Percentiles rank a stretch among this genome's conserved stretches.
Evolutionary conservation across 2,113 vertebrate genomes (phyloP).

Genomic region (chimpanzee (Pan troglodytes)): DNA sequence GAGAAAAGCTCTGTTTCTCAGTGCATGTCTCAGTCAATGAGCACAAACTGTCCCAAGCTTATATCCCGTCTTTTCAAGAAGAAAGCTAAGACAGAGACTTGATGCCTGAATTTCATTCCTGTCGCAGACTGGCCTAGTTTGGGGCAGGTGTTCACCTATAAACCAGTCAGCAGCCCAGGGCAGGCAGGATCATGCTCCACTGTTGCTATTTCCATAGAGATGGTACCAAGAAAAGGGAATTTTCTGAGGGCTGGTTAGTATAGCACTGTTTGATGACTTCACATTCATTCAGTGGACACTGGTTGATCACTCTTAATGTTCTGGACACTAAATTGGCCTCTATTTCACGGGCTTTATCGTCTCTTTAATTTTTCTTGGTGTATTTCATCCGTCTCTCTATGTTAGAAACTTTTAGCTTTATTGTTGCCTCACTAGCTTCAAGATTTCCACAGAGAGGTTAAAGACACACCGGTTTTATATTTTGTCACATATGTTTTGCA

Average conservation of each 20-base stretch:
- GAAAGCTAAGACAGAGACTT: neutral
- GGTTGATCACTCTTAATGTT: neutral
- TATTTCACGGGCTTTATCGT: neutral
- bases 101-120: too few species aligned
- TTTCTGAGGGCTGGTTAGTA: neutral
- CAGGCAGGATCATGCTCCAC: neutral
- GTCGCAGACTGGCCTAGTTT: neutral
- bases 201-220: too few species aligned
- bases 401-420: neutral
- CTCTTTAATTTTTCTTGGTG: neutral
- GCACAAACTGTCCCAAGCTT: neutral
- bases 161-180: neutral
- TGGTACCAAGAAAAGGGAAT: neutral
- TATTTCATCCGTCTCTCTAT: accelerated
- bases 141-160: neutral
- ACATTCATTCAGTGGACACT: neutral
- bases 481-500: neutral
- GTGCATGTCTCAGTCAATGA: neutral
- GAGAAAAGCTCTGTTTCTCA: neutral
- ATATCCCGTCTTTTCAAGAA: neutral
- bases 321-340: neutral
- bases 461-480: neutral
- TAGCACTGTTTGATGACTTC: neutral
- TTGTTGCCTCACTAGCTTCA: neutral
- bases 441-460: neutral